phyloP scores from a whole-genome alignment of 2,888 invertebrate genomes.

The Cephus pygmeus region DNA sequence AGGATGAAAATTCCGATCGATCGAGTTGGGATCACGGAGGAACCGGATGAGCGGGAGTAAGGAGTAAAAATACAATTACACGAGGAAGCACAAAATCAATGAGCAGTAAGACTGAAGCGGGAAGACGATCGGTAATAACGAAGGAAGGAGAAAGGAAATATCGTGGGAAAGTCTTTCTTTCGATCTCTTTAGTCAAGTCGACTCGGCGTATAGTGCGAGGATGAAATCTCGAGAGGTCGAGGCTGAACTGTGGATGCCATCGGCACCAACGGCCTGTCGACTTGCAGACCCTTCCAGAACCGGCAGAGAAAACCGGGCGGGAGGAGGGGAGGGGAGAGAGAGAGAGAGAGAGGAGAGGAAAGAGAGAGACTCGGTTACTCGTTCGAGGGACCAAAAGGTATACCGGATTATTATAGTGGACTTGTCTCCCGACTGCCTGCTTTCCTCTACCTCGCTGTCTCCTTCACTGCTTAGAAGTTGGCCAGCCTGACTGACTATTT shows the following conservation, averaged over 20 bases:
- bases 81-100: neutral
- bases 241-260: slow-evolving; percentile 40
- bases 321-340: neutral
- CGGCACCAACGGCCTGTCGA: slow-evolving; percentile 28
- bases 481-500: neutral
- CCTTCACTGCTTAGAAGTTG: neutral
- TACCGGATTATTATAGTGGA: slow-evolving; percentile 23
- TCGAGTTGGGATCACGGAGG: neutral
- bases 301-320: slow-evolving; percentile 17
- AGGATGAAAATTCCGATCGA: neutral
- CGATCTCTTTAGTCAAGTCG: neutral
- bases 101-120: neutral
- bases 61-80: neutral
- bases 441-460: neutral
- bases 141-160: slow-evolving; percentile 6
- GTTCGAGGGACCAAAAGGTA: neutral
- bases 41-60: slow-evolving; percentile 1
- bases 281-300: slow-evolving; percentile 24
- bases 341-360: neutral
- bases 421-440: neutral
- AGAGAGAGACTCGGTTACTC: neutral
- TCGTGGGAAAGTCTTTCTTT: neutral
- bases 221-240: slow-evolving; percentile 34
- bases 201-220: slow-evolving; percentile 9
- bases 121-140: slow-evolving; percentile 3